Base-by-base conservation (phyloP, 1,140 invertebrate species). In the Platyscapa corneri region DNA sequence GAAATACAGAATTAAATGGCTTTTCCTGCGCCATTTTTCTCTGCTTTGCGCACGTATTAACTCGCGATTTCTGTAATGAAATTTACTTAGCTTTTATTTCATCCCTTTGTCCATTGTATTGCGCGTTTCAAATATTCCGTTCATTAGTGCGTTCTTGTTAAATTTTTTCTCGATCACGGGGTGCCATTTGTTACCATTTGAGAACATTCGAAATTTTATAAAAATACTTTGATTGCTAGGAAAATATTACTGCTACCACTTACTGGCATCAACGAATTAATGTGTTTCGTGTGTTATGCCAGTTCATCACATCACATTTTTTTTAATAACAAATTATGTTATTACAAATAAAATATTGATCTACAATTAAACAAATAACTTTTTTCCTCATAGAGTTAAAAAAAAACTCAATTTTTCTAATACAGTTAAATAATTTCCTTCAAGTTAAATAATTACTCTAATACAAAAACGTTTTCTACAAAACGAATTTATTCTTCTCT, bases 1-100 rank as follows among this genome's bases (percentile, higher is more conserved):
- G 80, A 83, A 86, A 86, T 86, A 83, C 83, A 86, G 76, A 86
- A 86, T 86, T 86, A 86, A 86, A 86, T 37, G 85, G 85, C 75
- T 86, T 81, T 78, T 79, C 30, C 49, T 37, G 32, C 74, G 81
- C 81, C 30, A 67, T 86, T 86, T 81, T 86, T 56, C 72, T 81
- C 74, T 12, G 30, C n/a, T 53, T 34, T 75, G 64, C 42, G 34
- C 20, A n/a, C 53, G 49, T 53, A 42, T 23, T 16, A 75, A 27
- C 37, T 23, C 37, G 42, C 67, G 37, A 56, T 32, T 82, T 60
- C 30, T 42, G 37, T 82, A 82, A 81, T 85, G 72, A 72, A 86
- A 86, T 86, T 86, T 82, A 82, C 76, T 82, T 78, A 27, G 20
- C 14, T 18, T 64, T 30, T 32, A 30, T 78, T 77, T 53, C n/a